A percentile compares a stretch with the other conserved stretches of the same genome.
Evolutionary conservation across 2,797 vertebrate species (phyloP).

Genomic region (Crax fasciolata): DNA sequence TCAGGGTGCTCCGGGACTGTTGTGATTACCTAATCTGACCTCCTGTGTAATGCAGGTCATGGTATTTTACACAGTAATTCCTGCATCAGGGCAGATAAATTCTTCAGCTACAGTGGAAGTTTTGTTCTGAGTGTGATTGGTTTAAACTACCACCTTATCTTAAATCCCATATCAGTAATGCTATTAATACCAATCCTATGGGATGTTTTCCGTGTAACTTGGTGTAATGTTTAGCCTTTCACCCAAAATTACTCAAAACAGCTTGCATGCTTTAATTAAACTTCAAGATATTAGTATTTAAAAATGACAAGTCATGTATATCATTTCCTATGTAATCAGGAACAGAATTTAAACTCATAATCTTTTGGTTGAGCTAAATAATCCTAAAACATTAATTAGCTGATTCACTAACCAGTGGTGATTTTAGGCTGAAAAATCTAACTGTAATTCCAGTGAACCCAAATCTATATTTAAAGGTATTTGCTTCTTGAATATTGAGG

Average conservation of each 20-base stretch:
- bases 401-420: conserved; percentile 52
- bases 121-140: not conserved
- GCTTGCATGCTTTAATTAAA: conserved; percentile 37
- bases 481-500: not conserved
- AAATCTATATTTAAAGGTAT: not conserved
- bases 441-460: not conserved
- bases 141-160: conserved; percentile 12
- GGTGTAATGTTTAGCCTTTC: conserved; percentile 12
- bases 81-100: conserved; percentile 13
- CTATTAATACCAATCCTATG: not conserved
- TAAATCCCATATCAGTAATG: not conserved
- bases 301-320: conserved; percentile 12
- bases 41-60: conserved; percentile 26
- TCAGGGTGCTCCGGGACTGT: not conserved
- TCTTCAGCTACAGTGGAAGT: not conserved
- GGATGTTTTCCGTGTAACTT: conserved; percentile 19
- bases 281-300: conserved; percentile 24
- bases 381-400: conserved; percentile 40
- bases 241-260: conserved; percentile 14
- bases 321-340: not conserved
- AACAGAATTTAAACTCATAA: conserved; percentile 35
- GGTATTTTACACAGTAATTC: conserved; percentile 57
- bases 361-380: conserved; percentile 48
- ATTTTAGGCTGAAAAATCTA: conserved; percentile 55
- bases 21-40: conserved; percentile 41